Evolutionary conservation across 1,140 invertebrate species (phyloP), one percentile per base, ranked within the genome.

Genomic region (Galendromus occidentalis): DNA sequence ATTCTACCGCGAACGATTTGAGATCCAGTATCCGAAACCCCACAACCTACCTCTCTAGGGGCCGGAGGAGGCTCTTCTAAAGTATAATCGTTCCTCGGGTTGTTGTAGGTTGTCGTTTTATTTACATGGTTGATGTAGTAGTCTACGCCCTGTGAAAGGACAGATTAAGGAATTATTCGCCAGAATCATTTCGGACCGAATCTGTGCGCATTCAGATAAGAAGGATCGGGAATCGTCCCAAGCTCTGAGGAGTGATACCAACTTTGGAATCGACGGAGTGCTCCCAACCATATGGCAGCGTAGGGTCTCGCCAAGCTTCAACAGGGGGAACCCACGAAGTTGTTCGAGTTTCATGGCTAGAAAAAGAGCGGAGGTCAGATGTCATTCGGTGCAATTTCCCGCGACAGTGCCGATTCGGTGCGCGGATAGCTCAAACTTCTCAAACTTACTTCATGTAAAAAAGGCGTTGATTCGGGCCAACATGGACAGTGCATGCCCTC

Each of bases 261-360:
- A 91, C 89, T 92, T 91, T 59, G 22, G 14, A 25, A 59, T 87
- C 86, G 18, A 85, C 74, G 18, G 87, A 88, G 69, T 84, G 80
- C 75, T 93, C 89, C 88, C 88, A 92, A 2, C 89, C 89, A 73
- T 87, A 91, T 0, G 88, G 88, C 20, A 91, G 77, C 2, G 68
- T 64, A 1, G 44, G 66, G 55, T 75, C 79, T 68, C 77, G 75
- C 87, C 87, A 89, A 70, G 83, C 83, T 72, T 89, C 86, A 12
- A 81, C 80, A 0, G 88, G 87, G 1, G 88, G 88, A 66, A 91
- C 73, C 87, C 88, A 91, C 65, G 85, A 85, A 0, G 86, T 83
- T 0, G 84, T 83, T 71, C 85, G 81, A 25, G 83, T 86, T 70
- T 84, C 79, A 76, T 87, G 86, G 72, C 86, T 88, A 76, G 29